Base-by-base conservation (phyloP, 2,797 vertebrate genomes). In the Echiichthys vipera region DNA sequence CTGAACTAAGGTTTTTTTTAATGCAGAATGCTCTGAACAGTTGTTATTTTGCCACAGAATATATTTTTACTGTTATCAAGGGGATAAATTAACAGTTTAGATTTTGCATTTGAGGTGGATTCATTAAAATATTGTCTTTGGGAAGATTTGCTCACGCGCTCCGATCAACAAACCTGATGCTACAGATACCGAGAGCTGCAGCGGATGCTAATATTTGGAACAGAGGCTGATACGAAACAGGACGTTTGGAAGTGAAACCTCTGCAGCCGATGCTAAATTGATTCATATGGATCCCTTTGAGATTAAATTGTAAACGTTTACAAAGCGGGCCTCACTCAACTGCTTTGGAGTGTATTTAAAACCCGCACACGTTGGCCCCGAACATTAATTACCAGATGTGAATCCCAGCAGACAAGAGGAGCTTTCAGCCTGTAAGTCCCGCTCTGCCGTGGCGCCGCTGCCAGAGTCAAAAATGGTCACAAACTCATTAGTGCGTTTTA, bases 381-480 rank as follows among this genome's bases (percentile, higher is more conserved):
- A 46, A 51, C 85, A 40, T 77, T 87, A 87, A 88, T 89, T 89
- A 88, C 69, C 77, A 76, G 81, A 37, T 50, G 74, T 75, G 75
- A 64, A 12, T 74, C 43, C 8, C 55, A 15, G 47, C 76, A 66
- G 71, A 84, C 77, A 63, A 61, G 72, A 77, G 77, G 65, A 77
- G 86, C 85, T 83, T 78, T 86, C 25, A 64, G 64, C 51, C 81
- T 70, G 39, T 72, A 80, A 81, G 80, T 83, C 58, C 30, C 13
- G 57, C 53, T 65, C 36, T 25, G 65, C 59, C 61, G 39, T 70
- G 55, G 65, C 62, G 63, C 58, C 12, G 66, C 74, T 64, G 70
- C 57, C 70, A 51, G 32, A 63, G 69, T 63, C 37, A 13, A 73
- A n/a, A 71, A 78, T 62, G 50, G 65, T 80, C 82, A 83, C 79